These are phyloP conservation scores for Bettongia penicillata DNA, from an alignment of 2,113 vertebrate genomes.

Conservation along the genomic window DNA sequence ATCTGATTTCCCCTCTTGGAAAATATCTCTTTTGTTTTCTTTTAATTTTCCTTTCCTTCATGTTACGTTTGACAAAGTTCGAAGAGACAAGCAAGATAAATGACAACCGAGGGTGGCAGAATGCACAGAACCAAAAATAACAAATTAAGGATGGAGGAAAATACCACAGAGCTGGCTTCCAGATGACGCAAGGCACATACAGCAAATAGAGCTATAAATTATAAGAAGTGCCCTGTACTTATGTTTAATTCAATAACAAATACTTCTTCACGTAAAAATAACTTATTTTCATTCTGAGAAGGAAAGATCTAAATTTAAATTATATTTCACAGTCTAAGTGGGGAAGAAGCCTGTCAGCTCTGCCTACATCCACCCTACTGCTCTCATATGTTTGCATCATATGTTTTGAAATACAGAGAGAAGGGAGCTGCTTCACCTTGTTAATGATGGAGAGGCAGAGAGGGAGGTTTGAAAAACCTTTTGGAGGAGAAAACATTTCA, in stretches of 20 bases:
- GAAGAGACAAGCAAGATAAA: constrained; percentile 43
- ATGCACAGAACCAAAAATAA: background rate
- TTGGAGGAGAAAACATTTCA: background rate
- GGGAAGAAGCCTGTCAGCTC: constrained; percentile 39
- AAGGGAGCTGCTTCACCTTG: background rate
- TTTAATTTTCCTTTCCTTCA: constrained; percentile 71
- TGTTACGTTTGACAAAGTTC: constrained; percentile 44
- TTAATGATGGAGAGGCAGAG: background rate
- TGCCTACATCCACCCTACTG: constrained; percentile 5
- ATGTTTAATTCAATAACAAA: constrained; percentile 77
- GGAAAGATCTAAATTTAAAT: constrained; percentile 67
- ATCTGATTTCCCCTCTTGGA: constrained; percentile 71
- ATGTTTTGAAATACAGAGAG: background rate
- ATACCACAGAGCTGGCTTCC: background rate
- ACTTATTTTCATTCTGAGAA: constrained; percentile 73
- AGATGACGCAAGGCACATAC: background rate
- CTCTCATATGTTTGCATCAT: background rate
- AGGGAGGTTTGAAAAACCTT: background rate
- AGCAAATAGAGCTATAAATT: background rate
- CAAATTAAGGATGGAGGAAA: background rate
- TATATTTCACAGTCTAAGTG: constrained; percentile 54
- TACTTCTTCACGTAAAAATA: constrained; percentile 71
- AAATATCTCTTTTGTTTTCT: constrained; percentile 70
- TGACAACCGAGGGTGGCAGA: background rate
- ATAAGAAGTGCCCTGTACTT: constrained; percentile 58